phyloP scores from a whole-genome alignment of 2,888 invertebrate species.

The Masnerella sp. region DNA sequence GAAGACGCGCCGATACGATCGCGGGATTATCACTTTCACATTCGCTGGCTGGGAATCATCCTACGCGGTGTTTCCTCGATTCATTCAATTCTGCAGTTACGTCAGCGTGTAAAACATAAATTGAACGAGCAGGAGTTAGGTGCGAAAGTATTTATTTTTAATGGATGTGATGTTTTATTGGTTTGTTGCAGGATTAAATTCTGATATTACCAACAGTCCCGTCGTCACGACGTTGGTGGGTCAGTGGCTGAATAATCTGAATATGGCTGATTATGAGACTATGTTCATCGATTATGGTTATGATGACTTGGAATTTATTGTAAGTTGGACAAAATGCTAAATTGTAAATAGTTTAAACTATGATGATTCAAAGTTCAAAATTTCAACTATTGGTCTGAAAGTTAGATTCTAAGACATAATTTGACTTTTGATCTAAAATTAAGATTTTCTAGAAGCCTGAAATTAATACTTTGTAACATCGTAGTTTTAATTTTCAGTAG shows the following conservation, averaged over 20 bases:
- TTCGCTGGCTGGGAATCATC: constrained; percentile 28
- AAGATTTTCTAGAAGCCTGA: no score
- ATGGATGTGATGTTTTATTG: background rate
- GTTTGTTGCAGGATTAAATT: constrained; percentile 79
- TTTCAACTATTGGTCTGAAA: no score
- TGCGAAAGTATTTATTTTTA: constrained; percentile 31
- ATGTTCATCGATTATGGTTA: constrained; percentile 91
- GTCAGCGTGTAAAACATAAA: constrained; percentile 27
- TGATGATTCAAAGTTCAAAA: no score
- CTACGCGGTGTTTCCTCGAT: constrained; percentile 40
- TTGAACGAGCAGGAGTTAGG: background rate
- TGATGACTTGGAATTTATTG: constrained; percentile 95
- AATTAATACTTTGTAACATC: no score
- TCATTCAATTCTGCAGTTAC: constrained; percentile 25
- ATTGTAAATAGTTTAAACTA: background rate
- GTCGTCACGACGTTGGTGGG: constrained; percentile 84
- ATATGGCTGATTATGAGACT: constrained; percentile 90
- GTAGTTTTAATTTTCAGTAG: no score
- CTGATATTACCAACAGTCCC: constrained; percentile 77
- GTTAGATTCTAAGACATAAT: no score
- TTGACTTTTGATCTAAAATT: no score
- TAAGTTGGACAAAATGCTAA: constrained; percentile 79
- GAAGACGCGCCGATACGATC: constrained; percentile 27
- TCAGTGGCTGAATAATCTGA: constrained; percentile 87
- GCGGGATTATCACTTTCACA: constrained; percentile 46